Percentiles rank a stretch among this genome's conserved stretches.
phyloP scores from a whole-genome alignment of 92 coral and sea anemone species.

The Heteractis magnifica region DNA sequence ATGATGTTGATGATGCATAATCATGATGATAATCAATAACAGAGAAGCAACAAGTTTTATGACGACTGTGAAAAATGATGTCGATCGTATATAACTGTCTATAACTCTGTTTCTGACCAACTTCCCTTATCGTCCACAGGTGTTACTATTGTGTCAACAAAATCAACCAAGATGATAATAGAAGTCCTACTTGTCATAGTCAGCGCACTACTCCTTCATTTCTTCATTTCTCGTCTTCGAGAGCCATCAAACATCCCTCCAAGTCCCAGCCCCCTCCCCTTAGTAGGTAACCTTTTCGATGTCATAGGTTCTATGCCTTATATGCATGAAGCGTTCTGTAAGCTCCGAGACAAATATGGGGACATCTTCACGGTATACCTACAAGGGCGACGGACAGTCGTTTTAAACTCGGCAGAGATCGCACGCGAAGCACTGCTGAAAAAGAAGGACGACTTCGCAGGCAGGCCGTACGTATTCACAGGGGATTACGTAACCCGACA shows the following conservation, averaged over 20 bases:
- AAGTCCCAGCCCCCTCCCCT: constrained; percentile 60
- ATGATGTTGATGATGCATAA: no score
- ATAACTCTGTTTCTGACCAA: no score
- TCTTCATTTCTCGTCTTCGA: background rate
- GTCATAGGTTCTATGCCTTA: constrained; percentile 44
- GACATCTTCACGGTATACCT: constrained; percentile 56
- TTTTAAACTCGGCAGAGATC: constrained; percentile 48
- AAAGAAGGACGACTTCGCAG: constrained; percentile 64
- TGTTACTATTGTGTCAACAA: background rate
- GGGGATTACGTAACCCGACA: constrained; percentile 53
- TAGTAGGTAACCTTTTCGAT: constrained; percentile 59
- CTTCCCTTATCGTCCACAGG: background rate
- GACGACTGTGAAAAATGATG: no score
- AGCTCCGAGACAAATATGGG: constrained; percentile 52
- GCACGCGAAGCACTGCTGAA: constrained; percentile 66
- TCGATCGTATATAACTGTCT: background rate
- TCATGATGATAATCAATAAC: no score
- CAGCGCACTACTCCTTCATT: constrained; percentile 7
- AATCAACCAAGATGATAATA: constrained; percentile 10
- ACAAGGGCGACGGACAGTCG: constrained; percentile 44
- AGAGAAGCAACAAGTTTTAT: no score
- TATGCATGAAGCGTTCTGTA: constrained; percentile 53
- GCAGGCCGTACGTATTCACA: constrained; percentile 53
- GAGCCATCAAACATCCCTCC: constrained; percentile 44
- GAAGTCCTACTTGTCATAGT: constrained; percentile 4